Evolutionary conservation across 1,140 invertebrate species (phyloP).

Genomic region (Scaptomyza hsui): DNA sequence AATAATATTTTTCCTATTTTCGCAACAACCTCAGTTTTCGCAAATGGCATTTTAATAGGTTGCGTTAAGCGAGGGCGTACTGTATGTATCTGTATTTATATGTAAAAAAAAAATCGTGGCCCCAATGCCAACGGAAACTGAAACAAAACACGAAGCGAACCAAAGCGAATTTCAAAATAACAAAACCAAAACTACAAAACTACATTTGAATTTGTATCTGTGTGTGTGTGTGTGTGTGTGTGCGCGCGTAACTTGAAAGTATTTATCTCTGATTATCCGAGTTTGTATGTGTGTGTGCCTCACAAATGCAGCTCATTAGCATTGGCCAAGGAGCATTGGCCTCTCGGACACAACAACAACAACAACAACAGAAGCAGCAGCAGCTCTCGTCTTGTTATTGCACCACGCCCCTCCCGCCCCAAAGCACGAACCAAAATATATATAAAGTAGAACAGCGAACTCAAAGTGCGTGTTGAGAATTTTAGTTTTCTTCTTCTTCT

Average conservation of each 20-base stretch:
- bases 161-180: slow-evolving; percentile 11
- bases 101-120: not conserved
- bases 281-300: slow-evolving; percentile 1
- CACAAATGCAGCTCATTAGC: slow-evolving; percentile 13
- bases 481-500: not conserved
- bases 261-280: not conserved
- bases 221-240: slow-evolving; percentile 1
- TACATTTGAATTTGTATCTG: slow-evolving; percentile 11
- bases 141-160: slow-evolving; percentile 15
- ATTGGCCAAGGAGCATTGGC: slow-evolving; percentile 66
- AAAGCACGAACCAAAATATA: no score
- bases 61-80: no score
- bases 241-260: not conserved
- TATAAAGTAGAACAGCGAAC: slow-evolving; percentile 58
- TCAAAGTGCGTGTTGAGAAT: slow-evolving; percentile 37
- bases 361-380: slow-evolving; percentile 1
- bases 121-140: slow-evolving; percentile 29
- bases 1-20: no score
- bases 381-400: slow-evolving; percentile 4
- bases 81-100: not conserved
- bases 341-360: slow-evolving; percentile 15
- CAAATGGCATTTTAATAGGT: no score
- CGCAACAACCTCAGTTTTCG: no score
- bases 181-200: no score
- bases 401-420: no score